Base-by-base conservation (phyloP, 2,888 invertebrate species). In the Latrodectus elegans region DNA sequence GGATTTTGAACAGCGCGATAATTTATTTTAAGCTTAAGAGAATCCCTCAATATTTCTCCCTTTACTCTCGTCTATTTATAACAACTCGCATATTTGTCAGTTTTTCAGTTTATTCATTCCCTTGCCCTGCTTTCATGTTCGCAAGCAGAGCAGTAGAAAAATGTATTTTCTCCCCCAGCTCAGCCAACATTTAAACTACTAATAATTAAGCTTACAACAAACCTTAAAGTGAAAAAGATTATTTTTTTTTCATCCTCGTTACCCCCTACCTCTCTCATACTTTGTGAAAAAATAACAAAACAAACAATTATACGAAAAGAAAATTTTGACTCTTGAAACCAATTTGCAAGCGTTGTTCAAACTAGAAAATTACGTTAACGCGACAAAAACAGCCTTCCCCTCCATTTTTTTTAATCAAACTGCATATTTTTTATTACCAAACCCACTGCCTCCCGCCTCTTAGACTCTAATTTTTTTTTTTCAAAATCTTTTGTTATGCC, bases 241-340 rank as follows among this genome's bases (percentile, higher is more conserved):
- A 70, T 76, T 55, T n/a, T 64, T 83, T 73, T 51, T 26, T 2
- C 38, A 38, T 38, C 38, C 6, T 38, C 38, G 38, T 38, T 38
- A 38, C 38, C 38, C 38, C 38, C 38, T 38, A 38, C 38, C 38
- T 38, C 38, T 38, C 38, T 38, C 38, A 38, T 38, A 38, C 38
- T 38, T 38, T 38, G 38, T 6, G 38, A 38, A 38, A 38, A 79
- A 85, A 80, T 80, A 77, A 75, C 77, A 70, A 81, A 86, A 81
- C 86, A 86, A 80, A 86, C 86, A 85, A 85, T 85, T 85, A 85
- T 4, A 85, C 85, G 74, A 80, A 79, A 85, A 79, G 85, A 75
- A 80, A 85, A 68, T 86, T 85, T 86, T 81, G 74, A 86, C 81
- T 81, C 81, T 55, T 78, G 86, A 86, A 86, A 80, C 86, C 78